Evolutionary conservation across 1,140 invertebrate genomes (phyloP), one percentile per base, ranked within the genome.

Genomic region (Drosophila trapezifrons): DNA sequence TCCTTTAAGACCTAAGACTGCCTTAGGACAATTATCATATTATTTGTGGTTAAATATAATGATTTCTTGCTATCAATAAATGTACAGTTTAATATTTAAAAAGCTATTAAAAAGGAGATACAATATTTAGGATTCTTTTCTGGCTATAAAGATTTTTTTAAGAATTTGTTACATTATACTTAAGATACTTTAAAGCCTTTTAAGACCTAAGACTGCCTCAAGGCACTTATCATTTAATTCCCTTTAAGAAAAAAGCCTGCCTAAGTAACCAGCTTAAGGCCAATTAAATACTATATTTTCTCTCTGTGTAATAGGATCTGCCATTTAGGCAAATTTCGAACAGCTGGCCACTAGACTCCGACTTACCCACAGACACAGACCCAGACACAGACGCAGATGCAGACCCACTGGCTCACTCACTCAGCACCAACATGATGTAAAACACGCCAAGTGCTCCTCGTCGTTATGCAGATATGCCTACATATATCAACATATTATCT

Each of bases 401-500:
- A 22, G 45, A 49, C 43, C 18, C 64, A 65, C 32, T 63, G 58
- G 58, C 18, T 47, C 27, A 65, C 65, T 52, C 65, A 52, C 65
- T 66, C 65, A 52, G 20, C 65, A 66, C 60, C 65, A 37, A 45
- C 43, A 32, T 69, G 60, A 69, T 66, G 60, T 65, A 65, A 66
- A 69, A 29, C 37, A 65, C 60, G 60, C 29, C 65, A 52, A 69
- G 65, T 69, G 65, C 60, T 69, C 60, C 60, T 69, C 65, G 46
- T 69, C 65, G 65, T 69, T 65, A 69, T 69, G 65, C 65, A 65
- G 65, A 69, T 69, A 52, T 52, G 10, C 9, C 7, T 10, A 52
- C 20, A 18, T 17, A 17, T 35, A 52, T 35, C 29, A 32, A 12
- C 27, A 32, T 10, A 10, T 10, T 32, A 32, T 32, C 29, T 32